phyloP scores from a whole-genome alignment of 2,797 vertebrate species.

The Todus mexicanus region DNA sequence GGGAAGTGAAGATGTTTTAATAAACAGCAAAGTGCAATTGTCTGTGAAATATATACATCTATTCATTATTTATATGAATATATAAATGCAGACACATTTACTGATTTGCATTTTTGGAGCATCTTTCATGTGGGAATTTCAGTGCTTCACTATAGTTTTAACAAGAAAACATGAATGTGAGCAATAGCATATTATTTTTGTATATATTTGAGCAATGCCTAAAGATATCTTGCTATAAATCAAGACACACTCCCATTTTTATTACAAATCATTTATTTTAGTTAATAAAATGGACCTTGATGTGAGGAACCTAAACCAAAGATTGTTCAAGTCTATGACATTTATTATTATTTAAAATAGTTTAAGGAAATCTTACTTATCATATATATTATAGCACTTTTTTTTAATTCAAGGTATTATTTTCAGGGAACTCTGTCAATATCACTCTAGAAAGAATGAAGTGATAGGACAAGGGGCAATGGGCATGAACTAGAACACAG shows the following conservation, averaged over 20 bases:
- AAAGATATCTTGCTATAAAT: not conserved
- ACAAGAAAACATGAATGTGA: not conserved
- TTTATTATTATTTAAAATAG: not conserved
- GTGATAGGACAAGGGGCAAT: not conserved
- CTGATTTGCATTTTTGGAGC: not conserved
- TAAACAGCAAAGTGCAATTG: not conserved
- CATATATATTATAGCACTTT: accelerated
- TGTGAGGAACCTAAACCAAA: not conserved
- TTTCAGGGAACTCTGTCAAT: not conserved
- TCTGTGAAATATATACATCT: not conserved
- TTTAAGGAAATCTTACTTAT: not conserved
- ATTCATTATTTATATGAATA: not conserved
- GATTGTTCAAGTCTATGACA: accelerated
- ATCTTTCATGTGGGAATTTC: not conserved
- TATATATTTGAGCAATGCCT: not conserved
- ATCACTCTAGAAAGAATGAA: not conserved
- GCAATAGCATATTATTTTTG: not conserved
- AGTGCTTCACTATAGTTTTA: not conserved
- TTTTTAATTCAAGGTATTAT: not conserved
- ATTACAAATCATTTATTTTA: not conserved
- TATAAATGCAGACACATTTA: not conserved
- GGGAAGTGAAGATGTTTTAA: not conserved
- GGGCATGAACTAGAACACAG: not conserved
- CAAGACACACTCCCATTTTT: not conserved
- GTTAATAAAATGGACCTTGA: not conserved